A percentile compares a stretch with the other conserved stretches of the same genome.
phyloP scores from a whole-genome alignment of 2,797 vertebrate species.

The Picus viridis region DNA sequence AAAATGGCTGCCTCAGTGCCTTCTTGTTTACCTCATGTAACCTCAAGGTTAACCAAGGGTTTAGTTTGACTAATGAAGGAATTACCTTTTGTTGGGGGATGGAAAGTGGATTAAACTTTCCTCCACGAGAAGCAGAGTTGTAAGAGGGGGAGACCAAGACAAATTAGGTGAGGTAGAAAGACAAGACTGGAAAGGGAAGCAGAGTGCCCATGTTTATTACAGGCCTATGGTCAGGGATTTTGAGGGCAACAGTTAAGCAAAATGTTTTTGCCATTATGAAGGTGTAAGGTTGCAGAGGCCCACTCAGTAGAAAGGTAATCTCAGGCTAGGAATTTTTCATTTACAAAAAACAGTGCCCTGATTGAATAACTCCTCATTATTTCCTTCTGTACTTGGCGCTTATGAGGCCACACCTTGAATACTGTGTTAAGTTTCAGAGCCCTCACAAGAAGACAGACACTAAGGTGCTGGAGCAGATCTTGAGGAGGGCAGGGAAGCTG shows the following conservation, averaged over 20 bases:
- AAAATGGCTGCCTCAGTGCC: constrained; percentile 14
- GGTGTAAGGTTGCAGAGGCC: neutral
- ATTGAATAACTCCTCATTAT: neutral
- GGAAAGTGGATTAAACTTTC: constrained; percentile 40
- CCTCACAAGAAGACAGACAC: no score
- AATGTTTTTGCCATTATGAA: neutral
- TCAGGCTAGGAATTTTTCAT: neutral
- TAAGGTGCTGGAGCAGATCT: no score
- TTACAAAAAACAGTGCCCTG: rapidly evolving
- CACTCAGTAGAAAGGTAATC: neutral
- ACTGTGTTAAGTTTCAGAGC: no score
- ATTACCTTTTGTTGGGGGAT: neutral
- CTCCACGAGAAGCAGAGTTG: neutral
- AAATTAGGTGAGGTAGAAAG: neutral
- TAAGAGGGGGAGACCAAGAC: neutral
- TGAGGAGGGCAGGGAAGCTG: no score
- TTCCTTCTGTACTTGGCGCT: no score
- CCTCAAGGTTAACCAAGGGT: constrained; percentile 25
- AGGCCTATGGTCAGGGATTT: neutral
- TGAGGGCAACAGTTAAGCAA: neutral
- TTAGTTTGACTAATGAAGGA: neutral
- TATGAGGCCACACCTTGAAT: no score
- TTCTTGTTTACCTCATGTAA: neutral
- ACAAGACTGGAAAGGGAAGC: neutral
- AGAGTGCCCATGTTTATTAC: neutral